A percentile compares a stretch with the other conserved stretches of the same genome.
These are phyloP conservation scores for Euphonia xanthogaster DNA, from an alignment of 2,797 vertebrate genomes.

Conservation along the genomic window DNA sequence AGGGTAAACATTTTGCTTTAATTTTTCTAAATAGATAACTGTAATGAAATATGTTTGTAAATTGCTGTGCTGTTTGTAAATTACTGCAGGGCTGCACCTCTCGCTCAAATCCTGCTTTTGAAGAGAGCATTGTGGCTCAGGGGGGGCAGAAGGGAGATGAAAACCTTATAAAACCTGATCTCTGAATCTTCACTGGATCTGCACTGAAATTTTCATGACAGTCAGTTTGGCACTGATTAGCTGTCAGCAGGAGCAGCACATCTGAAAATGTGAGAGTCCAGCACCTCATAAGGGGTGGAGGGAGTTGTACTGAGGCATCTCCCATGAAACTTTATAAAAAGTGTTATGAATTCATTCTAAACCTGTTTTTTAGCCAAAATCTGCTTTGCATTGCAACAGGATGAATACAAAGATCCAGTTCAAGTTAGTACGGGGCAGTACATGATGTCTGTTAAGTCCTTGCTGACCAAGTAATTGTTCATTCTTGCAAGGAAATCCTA, in stretches of 20 bases:
- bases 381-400: not conserved
- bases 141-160: not conserved
- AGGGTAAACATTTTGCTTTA: constrained; percentile 35
- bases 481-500: not conserved
- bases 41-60: constrained; percentile 34
- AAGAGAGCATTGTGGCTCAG: not conserved
- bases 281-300: not conserved
- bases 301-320: not conserved
- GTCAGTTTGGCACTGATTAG: not conserved
- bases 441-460: not conserved
- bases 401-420: not conserved
- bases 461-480: not conserved
- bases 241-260: not conserved
- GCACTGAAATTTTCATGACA: not conserved
- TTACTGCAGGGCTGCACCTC: constrained; percentile 3
- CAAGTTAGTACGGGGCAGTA: not conserved
- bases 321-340: not conserved
- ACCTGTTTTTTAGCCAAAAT: not conserved
- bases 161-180: not conserved
- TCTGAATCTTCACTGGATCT: not conserved
- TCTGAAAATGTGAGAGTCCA: constrained; percentile 7
- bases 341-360: not conserved
- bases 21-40: constrained; percentile 44
- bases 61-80: constrained; percentile 16
- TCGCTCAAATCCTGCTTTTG: not conserved